Base-by-base conservation (phyloP, 1,140 invertebrate species). In the Platyscapa corneri region DNA sequence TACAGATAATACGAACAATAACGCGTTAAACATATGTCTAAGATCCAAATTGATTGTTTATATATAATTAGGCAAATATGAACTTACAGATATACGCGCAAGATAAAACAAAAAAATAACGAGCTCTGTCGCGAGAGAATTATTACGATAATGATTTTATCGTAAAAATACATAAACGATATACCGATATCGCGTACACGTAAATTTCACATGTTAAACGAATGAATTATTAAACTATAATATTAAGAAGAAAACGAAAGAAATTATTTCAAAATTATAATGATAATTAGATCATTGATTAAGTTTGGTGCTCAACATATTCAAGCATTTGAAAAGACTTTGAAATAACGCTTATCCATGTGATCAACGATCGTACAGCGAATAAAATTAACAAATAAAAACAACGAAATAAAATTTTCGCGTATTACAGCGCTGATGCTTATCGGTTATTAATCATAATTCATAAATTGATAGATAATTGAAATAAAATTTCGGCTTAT, bases 371-470 rank as follows among this genome's bases (percentile, higher is more conserved):
- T 27, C 3, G 12, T 42, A 20, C 1, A n/a, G 1, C 23, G 5
- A 42, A 42, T 42, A 42, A n/a, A 14, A 42, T 42, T 42, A 14
- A 74, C n/a, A 74, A 74, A 14, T 27, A 27, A 74, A 74, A 27
- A 27, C 34, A 16, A 14, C n/a, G 39, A 74, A 42, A 42, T 74
- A 27, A 74, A 42, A 23, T 42, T 42, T 42, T 42, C 70, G 70
- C 37, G 6, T 42, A 42, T 42, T 74, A 42, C 42, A 74, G 42
- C 42, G 42, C 70, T n/a, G 70, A 74, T 74, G 23, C 42, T 42
- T 74, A 74, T 74, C 70, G 70, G n/a, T 74, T 74, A 74, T 74
- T 74, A 74, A 74, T 74, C 20, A 74, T 42, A 74, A 0, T 39
- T 27, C 70, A 42, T 74, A 74, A 42, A 74, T 74, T 42, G 37